Percentiles rank a stretch among this genome's conserved stretches.
phyloP scores from a whole-genome alignment of 1,140 invertebrate genomes.

The Holcopasites calliopsidis region DNA sequence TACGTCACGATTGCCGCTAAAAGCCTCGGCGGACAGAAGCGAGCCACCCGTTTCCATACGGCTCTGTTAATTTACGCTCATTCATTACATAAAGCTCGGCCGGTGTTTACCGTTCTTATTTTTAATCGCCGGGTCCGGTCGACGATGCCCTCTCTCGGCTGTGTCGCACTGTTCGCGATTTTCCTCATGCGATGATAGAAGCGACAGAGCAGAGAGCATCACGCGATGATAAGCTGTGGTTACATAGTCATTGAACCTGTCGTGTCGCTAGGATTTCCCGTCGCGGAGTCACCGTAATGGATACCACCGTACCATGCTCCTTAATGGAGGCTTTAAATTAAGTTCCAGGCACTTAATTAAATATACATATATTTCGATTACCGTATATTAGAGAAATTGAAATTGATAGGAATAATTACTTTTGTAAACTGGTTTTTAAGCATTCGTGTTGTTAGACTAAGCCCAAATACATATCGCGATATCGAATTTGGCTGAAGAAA shows the following conservation, averaged over 20 bases:
- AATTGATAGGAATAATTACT: too few species aligned
- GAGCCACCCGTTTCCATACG: too few species aligned
- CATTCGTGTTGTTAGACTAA: too few species aligned
- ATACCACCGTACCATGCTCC: background rate
- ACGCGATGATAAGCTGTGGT: conserved; percentile 33
- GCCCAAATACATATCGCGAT: too few species aligned
- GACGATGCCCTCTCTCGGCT: background rate
- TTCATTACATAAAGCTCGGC: conserved; percentile 74
- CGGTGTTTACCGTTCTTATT: conserved; percentile 73
- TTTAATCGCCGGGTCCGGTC: conserved; percentile 63
- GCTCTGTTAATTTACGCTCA: conserved; percentile 68
- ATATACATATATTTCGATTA: background rate
- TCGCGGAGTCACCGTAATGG: background rate
- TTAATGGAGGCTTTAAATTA: background rate
- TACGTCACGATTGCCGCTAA: background rate
- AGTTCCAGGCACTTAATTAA: background rate
- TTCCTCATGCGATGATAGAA: background rate
- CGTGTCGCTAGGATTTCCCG: conserved; percentile 11
- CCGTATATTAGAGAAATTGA: too few species aligned
- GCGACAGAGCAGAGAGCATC: background rate
- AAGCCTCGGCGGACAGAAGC: background rate
- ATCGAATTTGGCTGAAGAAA: too few species aligned
- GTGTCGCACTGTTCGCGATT: background rate
- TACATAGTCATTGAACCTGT: conserved; percentile 32
- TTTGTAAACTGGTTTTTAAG: too few species aligned